Evolutionary conservation across 1,140 invertebrate genomes (phyloP), one percentile per base, ranked within the genome.

Genomic region (Trigoniulus corallinus): DNA sequence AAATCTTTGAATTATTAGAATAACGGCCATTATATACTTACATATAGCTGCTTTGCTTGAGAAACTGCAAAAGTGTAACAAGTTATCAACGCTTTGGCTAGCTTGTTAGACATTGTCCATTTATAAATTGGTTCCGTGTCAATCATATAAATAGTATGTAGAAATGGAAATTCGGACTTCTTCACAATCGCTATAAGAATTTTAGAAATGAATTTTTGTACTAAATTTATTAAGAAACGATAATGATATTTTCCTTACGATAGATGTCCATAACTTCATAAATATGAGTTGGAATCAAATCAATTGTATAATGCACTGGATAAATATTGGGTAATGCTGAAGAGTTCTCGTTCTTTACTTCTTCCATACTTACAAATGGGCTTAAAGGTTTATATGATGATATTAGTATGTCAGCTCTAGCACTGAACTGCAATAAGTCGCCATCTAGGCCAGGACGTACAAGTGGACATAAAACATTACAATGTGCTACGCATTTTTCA

Each of bases 31-130:
- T n/a, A n/a, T n/a, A n/a, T n/a, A 71, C 75, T 73, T 34, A 84
- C 85, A 69, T 77, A 83, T 57, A 72, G 67, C 58, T 77, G 72
- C 58, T 74, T 77, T 1, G 85, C 86, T 59, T 78, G 79, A 41
- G 76, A 65, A 13, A 75, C 72, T 10, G 83, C 80, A 26, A 76
- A 23, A 18, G 37, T 23, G 23, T 41, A 42, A 25, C 48, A 50
- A 2, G 25, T 70, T 24, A 75, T 73, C 62, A 87, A 84, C 18
- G 78, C 70, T 62, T 87, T 82, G 2, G 83, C 63, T 55, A 87
- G 62, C 18, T 41, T 50, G 15, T 60, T 56, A 18, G 48, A 45
- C 13, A 48, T 15, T 1, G 75, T 76, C 57, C 82, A 70, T 15
- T 75, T 75, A 4, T 75, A 59, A 37, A 81, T 72, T 63, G 87